phyloP scores from a whole-genome alignment of 2,888 invertebrate genomes.

The Neoscelio sp. region DNA sequence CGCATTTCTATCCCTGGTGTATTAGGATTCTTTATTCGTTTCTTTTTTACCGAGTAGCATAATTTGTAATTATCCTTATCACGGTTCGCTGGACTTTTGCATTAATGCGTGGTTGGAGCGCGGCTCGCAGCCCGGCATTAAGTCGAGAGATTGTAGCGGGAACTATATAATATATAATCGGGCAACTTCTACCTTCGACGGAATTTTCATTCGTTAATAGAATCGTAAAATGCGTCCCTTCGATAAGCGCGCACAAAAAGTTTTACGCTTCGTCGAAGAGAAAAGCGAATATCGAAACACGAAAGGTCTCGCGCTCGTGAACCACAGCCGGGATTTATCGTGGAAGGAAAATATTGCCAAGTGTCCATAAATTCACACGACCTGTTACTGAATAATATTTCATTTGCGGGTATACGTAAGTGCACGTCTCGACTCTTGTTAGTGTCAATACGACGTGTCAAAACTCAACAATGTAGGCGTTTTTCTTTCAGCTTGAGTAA shows the following conservation, averaged over 20 bases:
- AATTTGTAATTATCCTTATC: conserved; percentile 54
- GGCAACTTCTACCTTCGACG: conserved; percentile 34
- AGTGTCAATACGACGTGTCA: conserved; percentile 59
- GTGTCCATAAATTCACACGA: conserved; percentile 65
- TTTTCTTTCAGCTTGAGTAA: conserved; percentile 49
- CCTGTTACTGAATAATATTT: conserved; percentile 66
- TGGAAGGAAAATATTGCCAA: conserved; percentile 56
- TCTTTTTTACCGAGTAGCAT: conserved; percentile 37
- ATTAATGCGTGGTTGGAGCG: conserved; percentile 35
- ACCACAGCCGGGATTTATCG: conserved; percentile 58
- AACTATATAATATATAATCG: conserved; percentile 45
- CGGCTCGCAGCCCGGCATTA: conserved; percentile 29
- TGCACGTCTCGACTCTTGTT: conserved; percentile 62
- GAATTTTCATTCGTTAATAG: conserved; percentile 60
- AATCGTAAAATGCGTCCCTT: conserved; percentile 55
- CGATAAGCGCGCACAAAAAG: conserved; percentile 51
- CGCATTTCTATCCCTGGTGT: conserved; percentile 39
- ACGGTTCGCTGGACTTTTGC: conserved; percentile 53
- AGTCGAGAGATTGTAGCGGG: conserved; percentile 15
- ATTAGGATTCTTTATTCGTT: conserved; percentile 43
- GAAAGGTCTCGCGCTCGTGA: conserved; percentile 44
- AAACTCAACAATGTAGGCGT: conserved; percentile 55
- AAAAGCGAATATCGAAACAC: conserved; percentile 56
- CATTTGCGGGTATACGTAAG: conserved; percentile 62
- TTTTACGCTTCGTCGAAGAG: conserved; percentile 53